Conservation (phyloP, 2,888 invertebrate genomes). For the Leptopilina drosophilae region DNA sequence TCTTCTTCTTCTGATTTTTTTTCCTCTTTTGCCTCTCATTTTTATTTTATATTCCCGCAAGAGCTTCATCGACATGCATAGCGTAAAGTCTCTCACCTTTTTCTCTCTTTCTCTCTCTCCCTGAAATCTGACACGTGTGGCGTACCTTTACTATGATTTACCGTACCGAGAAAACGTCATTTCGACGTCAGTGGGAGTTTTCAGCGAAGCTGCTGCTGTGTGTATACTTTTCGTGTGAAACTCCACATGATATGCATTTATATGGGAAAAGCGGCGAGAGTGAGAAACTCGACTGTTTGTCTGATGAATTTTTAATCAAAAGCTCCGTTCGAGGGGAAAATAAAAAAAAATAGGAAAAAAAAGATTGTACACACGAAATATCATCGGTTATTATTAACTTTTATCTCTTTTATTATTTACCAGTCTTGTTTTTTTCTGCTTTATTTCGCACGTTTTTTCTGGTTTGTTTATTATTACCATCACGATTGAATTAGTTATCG, state of each 20-base stretch:
- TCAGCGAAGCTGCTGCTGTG: background rate
- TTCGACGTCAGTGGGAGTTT: conserved; percentile 12
- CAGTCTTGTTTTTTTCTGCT: too few relatives aligned
- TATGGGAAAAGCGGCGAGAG: conserved; percentile 8
- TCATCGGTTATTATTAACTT: background rate
- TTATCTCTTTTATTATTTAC: background rate
- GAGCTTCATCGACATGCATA: conserved; percentile 35
- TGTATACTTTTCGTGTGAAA: conserved; percentile 24
- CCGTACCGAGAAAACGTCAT: conserved; percentile 27
- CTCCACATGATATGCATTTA: conserved; percentile 29
- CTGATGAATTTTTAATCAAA: conserved; percentile 33
- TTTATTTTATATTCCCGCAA: conserved; percentile 20
- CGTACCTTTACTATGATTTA: conserved; percentile 30
- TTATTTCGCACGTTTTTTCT: too few relatives aligned
- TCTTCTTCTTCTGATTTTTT: too few relatives aligned
- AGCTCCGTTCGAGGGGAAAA: background rate
- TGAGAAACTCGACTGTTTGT: background rate
- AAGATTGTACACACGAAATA: background rate
- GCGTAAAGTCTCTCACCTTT: background rate
- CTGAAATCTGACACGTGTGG: conserved; percentile 33
- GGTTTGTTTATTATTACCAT: too few relatives aligned
- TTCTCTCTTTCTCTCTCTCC: too few relatives aligned
- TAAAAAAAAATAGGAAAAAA: background rate
- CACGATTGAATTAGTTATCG: too few relatives aligned
- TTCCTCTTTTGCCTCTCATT: background rate